These are phyloP conservation scores for Odontomachus brunneus DNA, from an alignment of 1,140 invertebrate genomes.

Conservation along the genomic window DNA sequence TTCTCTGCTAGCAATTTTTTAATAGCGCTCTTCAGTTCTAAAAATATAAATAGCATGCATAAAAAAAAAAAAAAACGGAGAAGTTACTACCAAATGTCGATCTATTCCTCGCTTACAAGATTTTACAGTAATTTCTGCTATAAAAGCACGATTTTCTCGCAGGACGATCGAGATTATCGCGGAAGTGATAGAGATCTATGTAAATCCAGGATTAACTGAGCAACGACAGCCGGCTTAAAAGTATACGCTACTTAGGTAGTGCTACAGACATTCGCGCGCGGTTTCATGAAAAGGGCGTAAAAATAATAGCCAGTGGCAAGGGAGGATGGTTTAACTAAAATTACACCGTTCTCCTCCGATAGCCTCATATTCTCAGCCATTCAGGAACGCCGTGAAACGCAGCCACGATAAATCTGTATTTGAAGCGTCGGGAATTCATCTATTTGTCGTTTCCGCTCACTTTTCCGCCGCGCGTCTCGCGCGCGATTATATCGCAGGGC, in stretches of 20 bases:
- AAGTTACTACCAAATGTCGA: too few relatives aligned
- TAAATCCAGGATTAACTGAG: not conserved
- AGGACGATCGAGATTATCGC: not conserved
- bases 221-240: not conserved
- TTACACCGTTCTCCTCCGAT: not conserved
- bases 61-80: too few relatives aligned
- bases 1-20: too few relatives aligned
- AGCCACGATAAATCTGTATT: not conserved
- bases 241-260: not conserved
- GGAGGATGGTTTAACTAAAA: conserved; percentile 10
- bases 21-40: too few relatives aligned
- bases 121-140: too few relatives aligned
- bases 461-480: not conserved
- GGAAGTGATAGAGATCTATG: not conserved
- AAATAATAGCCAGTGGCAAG: conserved; percentile 4
- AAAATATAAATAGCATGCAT: too few relatives aligned
- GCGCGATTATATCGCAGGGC: not conserved
- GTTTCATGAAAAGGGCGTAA: not conserved
- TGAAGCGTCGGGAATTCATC: not conserved
- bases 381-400: not conserved
- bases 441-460: not conserved
- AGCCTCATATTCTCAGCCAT: not conserved
- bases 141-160: not conserved
- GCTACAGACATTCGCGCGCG: not conserved
- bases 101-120: too few relatives aligned